These are phyloP conservation scores for Pangasius djambal DNA, from an alignment of 2,797 vertebrate genomes.

Conservation along the genomic window DNA sequence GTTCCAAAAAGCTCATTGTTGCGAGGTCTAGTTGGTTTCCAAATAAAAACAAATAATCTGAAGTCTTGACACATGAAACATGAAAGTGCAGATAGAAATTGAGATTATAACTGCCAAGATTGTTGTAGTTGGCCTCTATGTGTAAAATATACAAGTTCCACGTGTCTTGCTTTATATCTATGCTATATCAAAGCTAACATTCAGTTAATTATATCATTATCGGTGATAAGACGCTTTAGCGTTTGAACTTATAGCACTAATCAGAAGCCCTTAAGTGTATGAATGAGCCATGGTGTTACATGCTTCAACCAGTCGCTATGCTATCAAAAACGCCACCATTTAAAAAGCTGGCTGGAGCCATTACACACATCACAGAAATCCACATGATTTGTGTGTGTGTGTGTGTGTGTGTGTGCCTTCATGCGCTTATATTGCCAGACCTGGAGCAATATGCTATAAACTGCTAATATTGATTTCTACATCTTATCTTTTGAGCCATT, in stretches of 20 bases:
- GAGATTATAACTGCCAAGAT: not conserved
- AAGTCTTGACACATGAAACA: not conserved
- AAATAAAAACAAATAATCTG: not conserved
- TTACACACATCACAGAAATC: not conserved
- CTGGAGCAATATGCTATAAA: slow-evolving; percentile 19
- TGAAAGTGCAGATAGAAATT: not conserved
- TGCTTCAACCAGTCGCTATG: not conserved
- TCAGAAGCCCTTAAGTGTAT: not conserved
- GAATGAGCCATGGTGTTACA: not conserved
- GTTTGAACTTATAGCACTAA: not conserved
- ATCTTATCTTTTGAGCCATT: slow-evolving; percentile 10
- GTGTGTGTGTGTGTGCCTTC: not conserved
- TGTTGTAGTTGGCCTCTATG: too few species aligned
- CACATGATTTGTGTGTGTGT: slow-evolving; percentile 4
- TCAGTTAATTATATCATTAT: not conserved
- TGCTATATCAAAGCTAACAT: not conserved
- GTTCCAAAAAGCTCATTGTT: not conserved
- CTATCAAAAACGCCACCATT: not conserved
- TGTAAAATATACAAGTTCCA: not conserved
- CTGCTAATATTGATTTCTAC: slow-evolving; percentile 27
- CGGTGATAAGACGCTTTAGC: not conserved
- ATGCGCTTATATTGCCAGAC: slow-evolving; percentile 1
- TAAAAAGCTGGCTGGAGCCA: not conserved
- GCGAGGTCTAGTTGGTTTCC: not conserved
- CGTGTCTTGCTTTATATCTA: too few species aligned